Evolutionary conservation across 2,888 invertebrate species (phyloP), one percentile per base, ranked within the genome.

Genomic region (Erannis defoliaria): DNA sequence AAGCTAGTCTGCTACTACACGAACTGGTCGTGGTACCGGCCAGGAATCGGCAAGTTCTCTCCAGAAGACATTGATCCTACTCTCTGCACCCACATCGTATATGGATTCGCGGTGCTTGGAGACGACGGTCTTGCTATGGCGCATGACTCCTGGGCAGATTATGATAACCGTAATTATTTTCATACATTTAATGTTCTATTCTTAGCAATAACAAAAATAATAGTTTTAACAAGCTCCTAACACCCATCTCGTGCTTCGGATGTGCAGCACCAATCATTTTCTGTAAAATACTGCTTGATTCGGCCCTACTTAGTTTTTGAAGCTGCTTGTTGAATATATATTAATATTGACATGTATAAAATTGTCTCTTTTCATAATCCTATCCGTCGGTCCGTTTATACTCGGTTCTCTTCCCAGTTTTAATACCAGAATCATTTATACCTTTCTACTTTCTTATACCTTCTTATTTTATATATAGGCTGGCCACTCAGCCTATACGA

Each of bases 11-110:
- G 98, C 78, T 98, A 98, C 86, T 98, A 97, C 85, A 98, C 98
- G 0, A 98, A 98, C 81, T 98, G 98, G 98, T 97, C 98, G 0
- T 98, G 98, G 97, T 98, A 97, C 79, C 94, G 97, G 23, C 95
- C 95, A 73, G 97, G 97, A 0, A 80, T 94, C 33, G 98, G 97
- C 40, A 97, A 97, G 78, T 98, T 96, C 76, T 93, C 95, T 0
- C 98, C 98, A 0, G 97, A 97, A 77, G 95, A 98, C 76, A 97
- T 98, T 50, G 96, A 98, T 76, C 95, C 97, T 1, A 95, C 96
- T 62, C 94, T 98, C 0, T 99, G 98, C 80, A 98, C 98, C 0
- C 98, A 99, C 81, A 95, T 99, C 54, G 95, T 98, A 0, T 98
- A 98, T 79, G 98, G 98, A 10, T 98, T 98, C 77, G 98, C 98